Evolutionary conservation across 2,888 invertebrate genomes (phyloP).

Genomic region (Melitaea athalia): DNA sequence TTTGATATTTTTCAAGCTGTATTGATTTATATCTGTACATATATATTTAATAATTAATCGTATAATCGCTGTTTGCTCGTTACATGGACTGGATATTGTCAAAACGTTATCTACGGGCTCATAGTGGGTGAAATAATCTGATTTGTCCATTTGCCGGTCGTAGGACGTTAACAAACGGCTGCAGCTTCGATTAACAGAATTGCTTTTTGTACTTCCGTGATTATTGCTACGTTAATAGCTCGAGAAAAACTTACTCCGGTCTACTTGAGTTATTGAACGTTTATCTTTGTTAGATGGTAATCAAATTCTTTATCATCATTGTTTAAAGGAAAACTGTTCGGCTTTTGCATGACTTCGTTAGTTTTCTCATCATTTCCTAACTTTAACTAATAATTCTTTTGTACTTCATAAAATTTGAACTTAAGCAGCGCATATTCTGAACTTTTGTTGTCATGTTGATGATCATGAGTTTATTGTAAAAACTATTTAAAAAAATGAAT

Average conservation of each 20-base stretch:
- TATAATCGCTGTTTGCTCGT: neutral
- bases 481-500: no score
- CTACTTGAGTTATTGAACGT: constrained; percentile 38
- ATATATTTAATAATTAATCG: neutral
- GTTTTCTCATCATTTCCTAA: no score
- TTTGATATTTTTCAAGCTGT: no score
- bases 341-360: neutral
- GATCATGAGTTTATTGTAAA: no score
- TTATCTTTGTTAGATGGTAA: constrained; percentile 35
- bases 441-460: no score
- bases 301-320: no score
- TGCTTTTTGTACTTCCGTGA: constrained; percentile 68
- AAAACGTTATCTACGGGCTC: constrained; percentile 73
- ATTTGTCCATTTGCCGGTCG: constrained; percentile 80
- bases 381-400: no score
- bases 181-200: constrained; percentile 75
- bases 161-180: constrained; percentile 68
- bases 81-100: constrained; percentile 42
- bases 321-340: no score
- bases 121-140: constrained; percentile 81
- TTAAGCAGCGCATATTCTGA: no score
- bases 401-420: no score
- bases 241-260: constrained; percentile 41
- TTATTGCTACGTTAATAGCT: constrained; percentile 52
- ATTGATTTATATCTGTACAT: no score